Percentiles rank a stretch among this genome's conserved stretches.
Conservation (phyloP, 2,888 invertebrate genomes). For the Heliconius charithonia region DNA sequence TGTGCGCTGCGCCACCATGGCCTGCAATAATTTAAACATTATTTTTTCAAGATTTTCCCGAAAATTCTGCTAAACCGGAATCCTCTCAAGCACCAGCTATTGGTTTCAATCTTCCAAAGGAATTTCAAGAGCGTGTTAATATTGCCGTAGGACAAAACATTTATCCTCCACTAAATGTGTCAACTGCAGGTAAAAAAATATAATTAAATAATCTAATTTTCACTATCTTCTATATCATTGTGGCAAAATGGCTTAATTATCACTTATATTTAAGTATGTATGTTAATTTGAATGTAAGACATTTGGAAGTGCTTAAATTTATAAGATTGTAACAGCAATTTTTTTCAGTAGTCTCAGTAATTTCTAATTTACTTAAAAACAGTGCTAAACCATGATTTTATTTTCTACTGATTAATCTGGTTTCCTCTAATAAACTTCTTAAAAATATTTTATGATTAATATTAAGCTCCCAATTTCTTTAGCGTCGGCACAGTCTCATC, state of each 20-base stretch:
- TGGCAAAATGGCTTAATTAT: background rate
- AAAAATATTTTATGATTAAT: too few species aligned
- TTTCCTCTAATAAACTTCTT: too few species aligned
- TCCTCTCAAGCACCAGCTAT: slow-evolving; percentile 53
- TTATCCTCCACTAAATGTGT: slow-evolving; percentile 69
- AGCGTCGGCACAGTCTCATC: too few species aligned
- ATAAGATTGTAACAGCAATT: background rate
- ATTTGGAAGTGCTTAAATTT: background rate
- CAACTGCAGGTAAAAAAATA: slow-evolving; percentile 66
- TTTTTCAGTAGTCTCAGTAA: too few species aligned
- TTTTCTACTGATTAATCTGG: too few species aligned
- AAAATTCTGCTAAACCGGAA: slow-evolving; percentile 51
- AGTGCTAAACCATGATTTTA: too few species aligned
- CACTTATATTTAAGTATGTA: background rate
- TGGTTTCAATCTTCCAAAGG: slow-evolving; percentile 67
- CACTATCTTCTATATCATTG: background rate
- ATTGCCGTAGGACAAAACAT: slow-evolving; percentile 57
- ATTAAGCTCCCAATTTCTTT: too few species aligned
- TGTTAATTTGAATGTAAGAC: background rate
- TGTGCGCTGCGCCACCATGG: too few species aligned
- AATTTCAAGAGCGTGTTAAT: slow-evolving; percentile 63
- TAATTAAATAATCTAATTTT: slow-evolving; percentile 3
- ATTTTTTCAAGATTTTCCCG: slow-evolving; percentile 60
- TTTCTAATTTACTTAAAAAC: too few species aligned
- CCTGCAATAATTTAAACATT: background rate